Conservation (phyloP, 1,140 invertebrate species). For the Drosophila sp. region DNA sequence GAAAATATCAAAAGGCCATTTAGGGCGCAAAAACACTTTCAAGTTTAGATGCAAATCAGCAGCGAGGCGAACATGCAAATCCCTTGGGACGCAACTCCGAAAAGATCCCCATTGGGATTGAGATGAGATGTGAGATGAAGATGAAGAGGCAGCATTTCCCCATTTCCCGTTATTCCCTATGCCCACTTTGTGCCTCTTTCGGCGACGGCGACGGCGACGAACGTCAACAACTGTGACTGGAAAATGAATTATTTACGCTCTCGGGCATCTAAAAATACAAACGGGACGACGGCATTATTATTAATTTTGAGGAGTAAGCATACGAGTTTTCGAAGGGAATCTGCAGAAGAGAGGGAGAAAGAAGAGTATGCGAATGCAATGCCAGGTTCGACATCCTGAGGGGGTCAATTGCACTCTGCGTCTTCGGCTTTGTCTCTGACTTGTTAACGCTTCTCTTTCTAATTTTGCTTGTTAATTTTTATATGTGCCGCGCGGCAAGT, state of each 20-base stretch:
- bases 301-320: neutral
- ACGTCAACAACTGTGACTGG: constrained; percentile 81
- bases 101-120: constrained; percentile 32
- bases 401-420: constrained; percentile 38
- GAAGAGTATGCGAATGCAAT: constrained; percentile 32
- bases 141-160: constrained; percentile 22
- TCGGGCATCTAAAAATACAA: constrained; percentile 69
- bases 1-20: constrained; percentile 53
- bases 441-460: constrained; percentile 28
- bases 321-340: neutral
- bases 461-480: constrained; percentile 41
- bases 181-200: constrained; percentile 27
- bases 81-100: constrained; percentile 52
- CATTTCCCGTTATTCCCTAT: constrained; percentile 21
- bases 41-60: constrained; percentile 73
- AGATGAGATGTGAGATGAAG: constrained; percentile 1
- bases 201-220: constrained; percentile 44
- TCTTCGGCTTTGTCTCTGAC: constrained; percentile 2
- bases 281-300: constrained; percentile 36
- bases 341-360: neutral
- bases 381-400: constrained; percentile 43
- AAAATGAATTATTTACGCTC: constrained; percentile 82
- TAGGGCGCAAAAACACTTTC: constrained; percentile 67
- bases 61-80: constrained; percentile 18
- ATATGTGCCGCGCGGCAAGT: constrained; percentile 45